Evolutionary conservation across 2,113 vertebrate species (phyloP).

Genomic region (Struthio camelus): DNA sequence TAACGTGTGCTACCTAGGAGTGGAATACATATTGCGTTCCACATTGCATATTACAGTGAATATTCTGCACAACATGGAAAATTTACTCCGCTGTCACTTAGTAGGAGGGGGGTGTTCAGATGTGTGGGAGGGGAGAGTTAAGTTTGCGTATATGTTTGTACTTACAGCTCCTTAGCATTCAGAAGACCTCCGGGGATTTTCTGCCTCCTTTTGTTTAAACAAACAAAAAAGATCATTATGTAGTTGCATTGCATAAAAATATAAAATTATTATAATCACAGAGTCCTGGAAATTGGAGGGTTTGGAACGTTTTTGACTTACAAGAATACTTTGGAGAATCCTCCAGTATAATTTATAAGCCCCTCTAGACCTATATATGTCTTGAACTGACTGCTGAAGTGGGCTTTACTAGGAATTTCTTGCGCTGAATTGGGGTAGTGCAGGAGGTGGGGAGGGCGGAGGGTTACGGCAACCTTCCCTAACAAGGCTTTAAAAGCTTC

Average conservation of each 20-base stretch:
- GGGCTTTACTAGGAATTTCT: slow-evolving; percentile 79
- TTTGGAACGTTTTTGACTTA: slow-evolving; percentile 59
- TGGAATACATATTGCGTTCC: background rate
- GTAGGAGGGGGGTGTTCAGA: background rate
- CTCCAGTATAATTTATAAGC: slow-evolving; percentile 76
- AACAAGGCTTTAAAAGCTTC: slow-evolving; percentile 75
- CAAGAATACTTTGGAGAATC: slow-evolving; percentile 72
- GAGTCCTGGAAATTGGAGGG: slow-evolving; percentile 49
- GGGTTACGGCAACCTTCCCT: slow-evolving; percentile 48
- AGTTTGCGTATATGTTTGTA: slow-evolving; percentile 18
- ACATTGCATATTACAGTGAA: background rate
- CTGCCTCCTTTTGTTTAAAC: slow-evolving; percentile 27
- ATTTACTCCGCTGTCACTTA: slow-evolving; percentile 34
- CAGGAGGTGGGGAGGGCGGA: slow-evolving; percentile 39
- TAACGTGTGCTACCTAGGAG: background rate
- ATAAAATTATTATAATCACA: background rate
- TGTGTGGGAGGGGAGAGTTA: background rate
- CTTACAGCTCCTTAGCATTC: slow-evolving; percentile 37
- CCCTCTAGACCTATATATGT: slow-evolving; percentile 76
- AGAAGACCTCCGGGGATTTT: slow-evolving; percentile 43
- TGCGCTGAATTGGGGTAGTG: slow-evolving; percentile 22
- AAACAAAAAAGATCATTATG: slow-evolving; percentile 44
- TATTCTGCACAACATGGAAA: background rate
- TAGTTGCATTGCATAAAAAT: background rate
- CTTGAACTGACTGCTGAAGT: slow-evolving; percentile 75